Evolutionary conservation across 2,113 vertebrate species (phyloP).

Genomic region (Xyliphius kryptos): DNA sequence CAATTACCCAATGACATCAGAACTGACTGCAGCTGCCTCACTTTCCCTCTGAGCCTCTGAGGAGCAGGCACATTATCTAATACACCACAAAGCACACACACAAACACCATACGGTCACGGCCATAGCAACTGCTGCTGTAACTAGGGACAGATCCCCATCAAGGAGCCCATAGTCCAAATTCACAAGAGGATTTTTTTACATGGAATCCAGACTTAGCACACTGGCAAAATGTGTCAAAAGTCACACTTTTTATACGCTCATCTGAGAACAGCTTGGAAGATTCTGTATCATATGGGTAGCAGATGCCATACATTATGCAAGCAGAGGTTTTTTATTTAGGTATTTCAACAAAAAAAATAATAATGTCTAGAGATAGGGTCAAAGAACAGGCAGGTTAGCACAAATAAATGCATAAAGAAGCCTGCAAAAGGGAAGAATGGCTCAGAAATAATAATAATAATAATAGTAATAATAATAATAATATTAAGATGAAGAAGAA

Average conservation of each 20-base stretch:
- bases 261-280: constrained; percentile 19
- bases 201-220: constrained; percentile 23
- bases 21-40: constrained; percentile 40
- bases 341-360: too few species aligned
- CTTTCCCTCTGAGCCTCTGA: constrained; percentile 18
- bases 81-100: constrained; percentile 34
- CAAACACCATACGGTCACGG: constrained; percentile 36
- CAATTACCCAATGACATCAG: constrained; percentile 37
- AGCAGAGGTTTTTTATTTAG: constrained; percentile 11
- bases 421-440: neutral
- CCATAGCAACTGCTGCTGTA: constrained; percentile 49
- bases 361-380: too few species aligned
- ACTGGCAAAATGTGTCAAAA: constrained; percentile 25
- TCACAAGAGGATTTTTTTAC: constrained; percentile 14
- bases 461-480: too few species aligned
- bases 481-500: neutral
- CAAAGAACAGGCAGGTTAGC: constrained; percentile 1
- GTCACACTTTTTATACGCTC: constrained; percentile 22
- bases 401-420: neutral
- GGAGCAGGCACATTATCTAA: constrained; percentile 42
- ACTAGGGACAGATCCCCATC: constrained; percentile 47
- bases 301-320: neutral
- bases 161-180: constrained; percentile 26
- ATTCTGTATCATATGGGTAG: constrained; percentile 9
- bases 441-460: too few species aligned